These are phyloP conservation scores for Atopsyche davidsoni DNA, from an alignment of 1,140 invertebrate genomes.

Conservation along the genomic window DNA sequence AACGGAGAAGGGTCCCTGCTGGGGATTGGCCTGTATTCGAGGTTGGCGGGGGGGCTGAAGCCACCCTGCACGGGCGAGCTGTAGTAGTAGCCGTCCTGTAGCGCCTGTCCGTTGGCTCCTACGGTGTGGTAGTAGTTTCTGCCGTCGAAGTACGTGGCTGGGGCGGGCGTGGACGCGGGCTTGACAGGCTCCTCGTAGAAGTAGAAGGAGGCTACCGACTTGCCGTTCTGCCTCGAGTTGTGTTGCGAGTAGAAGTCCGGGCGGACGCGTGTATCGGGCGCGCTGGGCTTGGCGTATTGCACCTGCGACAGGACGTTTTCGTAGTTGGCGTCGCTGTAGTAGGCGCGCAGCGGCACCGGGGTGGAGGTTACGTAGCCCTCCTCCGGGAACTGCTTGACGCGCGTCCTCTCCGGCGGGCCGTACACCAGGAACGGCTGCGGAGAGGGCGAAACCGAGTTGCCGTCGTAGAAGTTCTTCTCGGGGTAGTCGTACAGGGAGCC, in stretches of 20 bases:
- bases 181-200: conserved; percentile 52
- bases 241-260: conserved; percentile 41
- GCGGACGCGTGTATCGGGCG: conserved; percentile 15
- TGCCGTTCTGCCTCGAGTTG: conserved; percentile 38
- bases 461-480: conserved; percentile 37
- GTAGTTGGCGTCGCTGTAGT: conserved; percentile 52
- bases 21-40: conserved; percentile 42
- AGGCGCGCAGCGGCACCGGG: conserved; percentile 52
- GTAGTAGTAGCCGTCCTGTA: conserved; percentile 21
- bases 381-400: conserved; percentile 34
- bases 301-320: conserved; percentile 47
- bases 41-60: conserved; percentile 38
- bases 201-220: conserved; percentile 50
- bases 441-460: conserved; percentile 39
- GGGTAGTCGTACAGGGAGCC: conserved; percentile 38
- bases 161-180: conserved; percentile 35
- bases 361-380: conserved; percentile 45
- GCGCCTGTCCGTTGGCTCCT: conserved; percentile 30
- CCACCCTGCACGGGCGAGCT: conserved; percentile 34
- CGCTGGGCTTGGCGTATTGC: conserved; percentile 34
- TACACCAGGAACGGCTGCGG: conserved; percentile 48
- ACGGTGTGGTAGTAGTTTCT: conserved; percentile 46
- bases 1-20: conserved; percentile 37
- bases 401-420: conserved; percentile 40
- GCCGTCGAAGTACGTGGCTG: conserved; percentile 41